Conservation (phyloP, 92 coral and sea anemone species). For the Epizoanthus ramosus region DNA sequence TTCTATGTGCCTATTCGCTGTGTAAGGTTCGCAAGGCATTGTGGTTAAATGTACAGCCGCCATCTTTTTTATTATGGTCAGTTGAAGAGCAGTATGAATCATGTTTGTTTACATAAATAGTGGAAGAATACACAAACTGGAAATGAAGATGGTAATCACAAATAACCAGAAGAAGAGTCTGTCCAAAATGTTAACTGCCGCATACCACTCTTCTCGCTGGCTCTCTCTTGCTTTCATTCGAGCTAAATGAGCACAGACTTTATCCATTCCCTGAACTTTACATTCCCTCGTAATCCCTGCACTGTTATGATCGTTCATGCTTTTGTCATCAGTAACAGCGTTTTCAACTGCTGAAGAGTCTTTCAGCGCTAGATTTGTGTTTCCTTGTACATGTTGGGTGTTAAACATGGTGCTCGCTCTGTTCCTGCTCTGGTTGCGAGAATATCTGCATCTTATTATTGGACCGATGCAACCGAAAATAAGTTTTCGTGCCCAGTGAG, state of each 20-base stretch:
- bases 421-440: neutral
- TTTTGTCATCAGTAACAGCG: too few species aligned
- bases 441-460: constrained; percentile 7
- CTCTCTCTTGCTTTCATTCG: neutral
- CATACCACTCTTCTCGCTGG: constrained; percentile 74
- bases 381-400: too few species aligned
- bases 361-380: too few species aligned
- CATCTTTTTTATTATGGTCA: too few species aligned
- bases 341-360: too few species aligned
- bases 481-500: constrained; percentile 63
- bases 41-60: too few species aligned
- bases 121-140: constrained; percentile 26
- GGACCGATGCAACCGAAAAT: constrained; percentile 71
- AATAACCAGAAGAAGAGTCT: constrained; percentile 76
- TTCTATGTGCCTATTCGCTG: too few species aligned
- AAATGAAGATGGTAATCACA: constrained; percentile 52
- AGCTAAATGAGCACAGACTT: neutral
- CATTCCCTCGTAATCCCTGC: too few species aligned
- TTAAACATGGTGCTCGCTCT: too few species aligned
- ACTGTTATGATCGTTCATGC: too few species aligned
- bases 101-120: neutral
- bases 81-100: too few species aligned
- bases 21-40: too few species aligned
- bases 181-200: constrained; percentile 65
- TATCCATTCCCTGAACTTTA: neutral